Percentiles rank a stretch among this genome's conserved stretches.
Conservation (phyloP, 1,140 invertebrate species). For the Druon quercuslanigerum region DNA sequence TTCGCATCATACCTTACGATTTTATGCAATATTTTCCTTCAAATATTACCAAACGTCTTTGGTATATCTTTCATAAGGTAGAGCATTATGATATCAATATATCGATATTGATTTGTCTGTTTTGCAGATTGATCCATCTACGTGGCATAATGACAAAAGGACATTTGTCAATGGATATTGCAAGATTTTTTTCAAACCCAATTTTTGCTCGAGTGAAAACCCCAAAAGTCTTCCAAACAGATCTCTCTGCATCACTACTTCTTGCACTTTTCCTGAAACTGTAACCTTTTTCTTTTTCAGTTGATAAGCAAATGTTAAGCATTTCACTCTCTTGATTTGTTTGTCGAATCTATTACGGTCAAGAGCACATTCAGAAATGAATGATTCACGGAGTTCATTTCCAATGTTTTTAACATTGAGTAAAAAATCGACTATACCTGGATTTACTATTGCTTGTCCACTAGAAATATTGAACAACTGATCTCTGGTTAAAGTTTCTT, state of each 20-base stretch:
- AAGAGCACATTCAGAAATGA: slow-evolving; percentile 42
- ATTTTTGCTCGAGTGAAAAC: slow-evolving; percentile 20
- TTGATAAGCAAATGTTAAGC: slow-evolving; percentile 34
- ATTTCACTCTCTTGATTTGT: slow-evolving; percentile 42
- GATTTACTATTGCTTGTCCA: slow-evolving; percentile 38
- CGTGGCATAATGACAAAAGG: background rate
- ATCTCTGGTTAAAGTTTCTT: no score
- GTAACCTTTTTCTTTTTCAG: slow-evolving; percentile 36
- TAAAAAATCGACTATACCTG: slow-evolving; percentile 33
- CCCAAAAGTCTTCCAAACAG: slow-evolving; percentile 42
- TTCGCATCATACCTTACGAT: no score
- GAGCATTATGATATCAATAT: no score
- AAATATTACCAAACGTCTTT: no score
- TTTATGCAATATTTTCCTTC: no score
- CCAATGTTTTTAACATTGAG: slow-evolving; percentile 42
- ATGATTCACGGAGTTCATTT: slow-evolving; percentile 33
- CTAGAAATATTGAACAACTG: slow-evolving; percentile 47
- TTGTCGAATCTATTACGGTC: slow-evolving; percentile 41
- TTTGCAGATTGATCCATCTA: no score
- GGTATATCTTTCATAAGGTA: no score
- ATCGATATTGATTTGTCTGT: no score
- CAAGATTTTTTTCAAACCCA: slow-evolving; percentile 36
- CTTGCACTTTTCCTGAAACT: slow-evolving; percentile 43
- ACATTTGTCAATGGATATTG: slow-evolving; percentile 39
- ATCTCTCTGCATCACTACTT: slow-evolving; percentile 56